These are phyloP conservation scores for Festucalex cinctus DNA, from an alignment of 2,113 vertebrate species.

Conservation along the genomic window DNA sequence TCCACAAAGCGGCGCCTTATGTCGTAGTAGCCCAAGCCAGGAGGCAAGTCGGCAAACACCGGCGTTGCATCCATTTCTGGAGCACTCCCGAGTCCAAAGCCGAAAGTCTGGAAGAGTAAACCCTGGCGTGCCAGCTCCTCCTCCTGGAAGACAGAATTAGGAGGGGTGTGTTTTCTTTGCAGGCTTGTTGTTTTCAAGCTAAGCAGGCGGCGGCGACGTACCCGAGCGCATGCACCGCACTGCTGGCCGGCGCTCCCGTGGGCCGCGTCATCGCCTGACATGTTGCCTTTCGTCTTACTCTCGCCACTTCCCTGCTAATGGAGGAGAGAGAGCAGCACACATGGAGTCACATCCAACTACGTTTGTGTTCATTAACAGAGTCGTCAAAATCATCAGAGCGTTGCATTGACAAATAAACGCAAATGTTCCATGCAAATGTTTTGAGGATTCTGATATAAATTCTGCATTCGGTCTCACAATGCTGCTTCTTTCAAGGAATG, in stretches of 20 bases:
- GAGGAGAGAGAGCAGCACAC: neutral
- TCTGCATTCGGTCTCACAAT: conserved; percentile 15
- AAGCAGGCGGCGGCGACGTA: conserved; percentile 30
- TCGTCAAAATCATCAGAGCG: conserved; percentile 7
- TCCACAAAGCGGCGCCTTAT: conserved; percentile 78
- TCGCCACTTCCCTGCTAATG: conserved; percentile 65
- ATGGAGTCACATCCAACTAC: neutral
- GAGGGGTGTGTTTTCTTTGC: neutral
- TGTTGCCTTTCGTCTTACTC: conserved; percentile 70
- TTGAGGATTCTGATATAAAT: conserved; percentile 12
- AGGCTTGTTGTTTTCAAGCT: neutral
- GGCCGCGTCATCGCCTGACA: conserved; percentile 59
- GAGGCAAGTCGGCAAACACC: conserved; percentile 69
- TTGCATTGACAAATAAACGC: conserved; percentile 15
- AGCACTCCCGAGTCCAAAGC: conserved; percentile 71
- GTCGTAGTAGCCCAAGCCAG: conserved; percentile 71
- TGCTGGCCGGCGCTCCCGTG: conserved; percentile 64
- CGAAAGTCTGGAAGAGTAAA: conserved; percentile 79
- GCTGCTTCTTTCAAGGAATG: conserved; percentile 11
- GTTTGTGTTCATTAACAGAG: neutral
- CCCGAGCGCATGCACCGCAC: conserved; percentile 75
- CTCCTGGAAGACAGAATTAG: conserved; percentile 48
- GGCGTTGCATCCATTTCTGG: conserved; percentile 73
- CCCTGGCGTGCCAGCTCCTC: conserved; percentile 80
- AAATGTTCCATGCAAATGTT: conserved; percentile 25